Conservation (phyloP, 53 echinoderm and acorn worm species). For the Paracentrotus lividus region DNA sequence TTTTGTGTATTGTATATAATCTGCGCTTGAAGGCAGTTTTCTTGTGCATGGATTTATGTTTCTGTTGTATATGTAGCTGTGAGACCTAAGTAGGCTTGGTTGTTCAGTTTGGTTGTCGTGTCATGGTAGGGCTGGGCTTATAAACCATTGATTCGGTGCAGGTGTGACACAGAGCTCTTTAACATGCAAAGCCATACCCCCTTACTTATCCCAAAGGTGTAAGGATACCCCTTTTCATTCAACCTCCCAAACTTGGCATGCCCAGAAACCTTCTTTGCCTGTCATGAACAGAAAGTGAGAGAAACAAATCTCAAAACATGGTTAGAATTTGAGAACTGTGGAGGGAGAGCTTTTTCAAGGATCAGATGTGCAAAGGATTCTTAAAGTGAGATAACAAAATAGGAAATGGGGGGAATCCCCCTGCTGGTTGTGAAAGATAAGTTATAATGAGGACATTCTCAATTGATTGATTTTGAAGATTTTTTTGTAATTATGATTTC, state of each 20-base stretch:
- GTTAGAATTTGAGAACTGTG: background rate
- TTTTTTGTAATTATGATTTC: background rate
- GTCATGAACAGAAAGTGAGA: conserved; percentile 8
- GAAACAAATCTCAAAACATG: background rate
- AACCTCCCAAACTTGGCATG: background rate
- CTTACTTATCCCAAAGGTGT: background rate
- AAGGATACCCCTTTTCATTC: background rate
- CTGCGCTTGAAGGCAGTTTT: conserved; percentile 14
- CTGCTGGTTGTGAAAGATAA: background rate
- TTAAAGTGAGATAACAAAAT: background rate
- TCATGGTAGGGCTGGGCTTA: conserved; percentile 29
- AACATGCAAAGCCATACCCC: conserved; percentile 4
- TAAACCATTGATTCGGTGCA: conserved; percentile 52
- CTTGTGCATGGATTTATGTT: background rate
- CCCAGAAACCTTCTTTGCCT: conserved; percentile 4
- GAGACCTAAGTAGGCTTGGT: background rate
- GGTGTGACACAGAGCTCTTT: conserved; percentile 41
- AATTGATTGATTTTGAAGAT: background rate
- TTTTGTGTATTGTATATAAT: conserved; percentile 26
- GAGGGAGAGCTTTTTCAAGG: background rate
- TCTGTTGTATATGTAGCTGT: background rate
- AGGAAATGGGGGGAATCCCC: background rate
- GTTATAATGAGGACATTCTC: background rate
- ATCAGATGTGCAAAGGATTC: background rate
- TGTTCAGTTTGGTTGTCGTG: background rate